Base-by-base conservation (phyloP, 2,888 invertebrate genomes). In the Drosophila lacicola region DNA sequence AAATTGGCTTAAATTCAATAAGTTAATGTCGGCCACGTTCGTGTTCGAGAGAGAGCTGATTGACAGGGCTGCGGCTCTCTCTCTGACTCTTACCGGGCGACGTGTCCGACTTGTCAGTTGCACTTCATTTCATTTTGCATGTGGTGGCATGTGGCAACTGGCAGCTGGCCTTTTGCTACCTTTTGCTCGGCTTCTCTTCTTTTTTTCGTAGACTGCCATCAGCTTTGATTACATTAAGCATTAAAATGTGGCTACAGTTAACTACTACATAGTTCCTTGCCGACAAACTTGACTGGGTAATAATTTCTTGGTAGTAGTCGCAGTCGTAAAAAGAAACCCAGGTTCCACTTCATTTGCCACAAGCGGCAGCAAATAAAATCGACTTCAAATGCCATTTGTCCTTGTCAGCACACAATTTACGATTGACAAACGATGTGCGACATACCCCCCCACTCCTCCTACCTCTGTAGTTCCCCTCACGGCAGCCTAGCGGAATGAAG, bases 1-100 rank as follows among this genome's bases (percentile, higher is more conserved):
- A 75, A 87, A 85, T 87, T 89, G 88, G 76, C 80, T 80, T 67
- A 87, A 89, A 89, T 84, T 87, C 89, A 86, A 86, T 90, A 90
- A 80, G 86, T 83, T 88, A 87, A 87, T 90, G 90, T 74, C 71
- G 74, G 50, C 57, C 49, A 50, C 61, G 53, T 49, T 33, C 39
- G 19, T 17, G 41, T 41, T 34, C 19, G 25, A n/a, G 33, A 13
- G 11, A n/a, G 33, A 13, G 11, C 60, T 53, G 81, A 81, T 77
- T 74, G 82, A 80, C 86, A 84, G 70, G 33, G 54, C 54, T 10
- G 53, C 25, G 36, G 55, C 64, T 2, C 17, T 17, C 17, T 17
- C 17, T 17, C 17, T 17, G 17, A 17, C 17, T 82, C 68, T 70
- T 58, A 42, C 62, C 57, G 49, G 44, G 44, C 46, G 36, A 44